Evolutionary conservation across 2,113 vertebrate genomes (phyloP).

Genomic region (Morphnarchus princeps): DNA sequence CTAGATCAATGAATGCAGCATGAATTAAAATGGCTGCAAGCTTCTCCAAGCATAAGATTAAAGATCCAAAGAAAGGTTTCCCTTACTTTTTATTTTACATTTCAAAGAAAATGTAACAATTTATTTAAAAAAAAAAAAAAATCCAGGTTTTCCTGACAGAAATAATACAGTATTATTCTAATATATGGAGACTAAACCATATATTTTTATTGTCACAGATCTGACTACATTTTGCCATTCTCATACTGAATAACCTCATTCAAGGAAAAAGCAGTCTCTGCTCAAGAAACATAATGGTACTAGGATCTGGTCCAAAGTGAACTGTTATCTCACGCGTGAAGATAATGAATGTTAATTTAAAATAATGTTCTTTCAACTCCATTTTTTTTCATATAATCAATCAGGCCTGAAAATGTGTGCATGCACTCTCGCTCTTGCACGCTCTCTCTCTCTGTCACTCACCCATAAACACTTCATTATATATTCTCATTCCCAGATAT

Average conservation of each 20-base stretch:
- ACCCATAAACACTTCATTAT: not conserved
- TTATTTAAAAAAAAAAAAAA: not conserved
- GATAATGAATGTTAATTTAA: slow-evolving; percentile 60
- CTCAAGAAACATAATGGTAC: slow-evolving; percentile 1
- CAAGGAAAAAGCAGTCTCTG: not conserved
- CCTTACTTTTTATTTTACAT: not conserved
- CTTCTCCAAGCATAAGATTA: not conserved
- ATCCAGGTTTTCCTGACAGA: not conserved
- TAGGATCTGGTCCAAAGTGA: slow-evolving; percentile 52
- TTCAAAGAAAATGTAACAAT: not conserved
- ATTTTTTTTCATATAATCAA: slow-evolving; percentile 16
- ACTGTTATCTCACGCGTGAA: slow-evolving; percentile 44
- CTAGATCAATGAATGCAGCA: slow-evolving; percentile 37
- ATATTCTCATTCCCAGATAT: not conserved
- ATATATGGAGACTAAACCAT: not conserved
- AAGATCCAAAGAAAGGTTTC: not conserved
- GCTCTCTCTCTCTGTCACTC: not conserved
- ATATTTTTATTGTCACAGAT: slow-evolving; percentile 6
- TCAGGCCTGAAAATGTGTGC: slow-evolving; percentile 30
- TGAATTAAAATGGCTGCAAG: slow-evolving; percentile 58
- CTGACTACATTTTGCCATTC: slow-evolving; percentile 7
- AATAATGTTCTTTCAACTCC: slow-evolving; percentile 54
- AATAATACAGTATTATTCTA: not conserved
- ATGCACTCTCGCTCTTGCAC: not conserved
- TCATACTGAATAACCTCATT: not conserved